Evolutionary conservation across 1,140 invertebrate species (phyloP).

Genomic region (Drosophila neocordata): DNA sequence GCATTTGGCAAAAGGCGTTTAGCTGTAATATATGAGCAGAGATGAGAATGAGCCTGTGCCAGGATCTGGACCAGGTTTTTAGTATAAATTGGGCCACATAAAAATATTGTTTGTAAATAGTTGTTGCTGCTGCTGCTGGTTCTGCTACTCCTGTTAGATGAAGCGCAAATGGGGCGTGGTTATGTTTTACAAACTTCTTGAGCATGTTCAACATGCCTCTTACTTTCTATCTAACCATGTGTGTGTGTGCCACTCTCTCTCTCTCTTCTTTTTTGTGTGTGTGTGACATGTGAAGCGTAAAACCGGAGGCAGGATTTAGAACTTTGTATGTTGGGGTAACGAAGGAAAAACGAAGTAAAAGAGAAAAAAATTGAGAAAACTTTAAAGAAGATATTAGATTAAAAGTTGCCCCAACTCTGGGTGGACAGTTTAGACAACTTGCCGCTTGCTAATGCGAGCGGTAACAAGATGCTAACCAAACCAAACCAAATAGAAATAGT

Average conservation of each 20-base stretch:
- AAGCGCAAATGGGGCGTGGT: constrained; percentile 69
- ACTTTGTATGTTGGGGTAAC: constrained; percentile 67
- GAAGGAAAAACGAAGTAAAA: constrained; percentile 42
- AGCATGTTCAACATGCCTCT: constrained; percentile 73
- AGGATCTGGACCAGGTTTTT: background rate
- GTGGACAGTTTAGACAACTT: constrained; percentile 76
- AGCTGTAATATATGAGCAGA: constrained; percentile 65
- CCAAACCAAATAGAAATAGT: constrained; percentile 36
- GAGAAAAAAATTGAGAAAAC: constrained; percentile 37
- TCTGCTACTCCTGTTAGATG: constrained; percentile 54
- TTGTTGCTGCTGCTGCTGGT: constrained; percentile 42
- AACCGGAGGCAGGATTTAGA: constrained; percentile 78
- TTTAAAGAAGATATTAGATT: constrained; percentile 75
- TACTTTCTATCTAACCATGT: constrained; percentile 28
- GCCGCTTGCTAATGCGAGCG: constrained; percentile 46
- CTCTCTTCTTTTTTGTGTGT: constrained; percentile 42
- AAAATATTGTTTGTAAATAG: constrained; percentile 77
- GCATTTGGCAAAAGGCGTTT: constrained; percentile 65
- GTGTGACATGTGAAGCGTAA: constrained; percentile 79
- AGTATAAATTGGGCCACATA: constrained; percentile 21
- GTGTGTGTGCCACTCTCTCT: constrained; percentile 2
- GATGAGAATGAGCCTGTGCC: background rate
- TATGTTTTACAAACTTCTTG: constrained; percentile 78
- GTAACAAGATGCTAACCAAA: constrained; percentile 15
- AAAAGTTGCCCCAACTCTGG: constrained; percentile 66